Evolutionary conservation across 2,797 vertebrate species (phyloP), one percentile per base, ranked within the genome.

Genomic region (Amniataba percoides): DNA sequence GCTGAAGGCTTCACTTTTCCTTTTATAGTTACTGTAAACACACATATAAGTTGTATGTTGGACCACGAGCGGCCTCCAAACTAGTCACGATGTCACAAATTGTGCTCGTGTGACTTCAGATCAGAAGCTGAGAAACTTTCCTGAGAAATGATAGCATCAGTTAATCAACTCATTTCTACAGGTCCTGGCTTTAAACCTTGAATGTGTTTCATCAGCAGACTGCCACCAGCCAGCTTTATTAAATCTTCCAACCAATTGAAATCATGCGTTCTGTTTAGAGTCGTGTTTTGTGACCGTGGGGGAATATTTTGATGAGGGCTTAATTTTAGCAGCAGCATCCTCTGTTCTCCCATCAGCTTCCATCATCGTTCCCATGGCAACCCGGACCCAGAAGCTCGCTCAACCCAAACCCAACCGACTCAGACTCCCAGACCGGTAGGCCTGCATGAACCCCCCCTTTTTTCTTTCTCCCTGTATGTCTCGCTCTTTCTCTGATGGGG

Each of bases 391-490:
- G 34, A 81, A 27, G 46, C 93, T 94, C 0, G 88, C 94, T 52
- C 86, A 40, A 39, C 91, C 92, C 60, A 95, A 92, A 88, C 86
- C 87, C 11, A 82, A 88, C 87, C 62, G 69, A 21, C 91, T 94
- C 51, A 77, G 73, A 82, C 74, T 83, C 73, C 92, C 93, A 7
- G 91, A 95, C 91, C 89, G 94, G 95, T 95, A 86, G 14, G 84
- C 6, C 48, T 16, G 14, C 72, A 2, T 13, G 0, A 25, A 8
- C 13, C 13, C 12, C 21, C 18, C 13, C 3, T 2, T 39, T 16
- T 52, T 4, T 60, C 3, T 34, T 13, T 0, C 1, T 63, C 2
- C 69, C 27, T 57, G 23, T 19, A 1, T 46, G 3, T 25, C n/a
- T 16, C 13, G 0, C 3, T 40, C 21, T 57, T 23, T 60, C n/a